Base-by-base conservation (phyloP, 1,140 invertebrate species). In the Trichonephila clavata region DNA sequence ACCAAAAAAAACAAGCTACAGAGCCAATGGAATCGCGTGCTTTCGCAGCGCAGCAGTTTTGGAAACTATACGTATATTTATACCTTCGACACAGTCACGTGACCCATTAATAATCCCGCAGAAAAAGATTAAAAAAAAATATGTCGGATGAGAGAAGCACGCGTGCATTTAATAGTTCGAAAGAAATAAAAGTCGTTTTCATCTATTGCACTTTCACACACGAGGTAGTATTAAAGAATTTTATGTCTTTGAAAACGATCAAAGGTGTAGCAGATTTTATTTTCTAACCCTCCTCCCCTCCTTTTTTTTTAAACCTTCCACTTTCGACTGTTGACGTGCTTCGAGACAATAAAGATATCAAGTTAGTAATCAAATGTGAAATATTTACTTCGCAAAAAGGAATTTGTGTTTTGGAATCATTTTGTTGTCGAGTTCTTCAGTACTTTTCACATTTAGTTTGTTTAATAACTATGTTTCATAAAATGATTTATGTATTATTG, bases 171-270 rank as follows among this genome's bases (percentile, higher is more conserved):
- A 27, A 71, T 71, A 32, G 24, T 71, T 71, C 24, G 10, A 71
- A 16, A n/a, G 4, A 27, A 71, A 71, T 71, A 32, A 71, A 71
- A 71, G 14, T 32, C 1, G 18, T 27, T 71, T 16, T 71, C 68
- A 71, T 71, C 10, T 32, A 32, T 24, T 71, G 27, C 24, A 27
- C 1, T 24, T 71, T 32, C n/a, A 16, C 68, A 27, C 14, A 16
- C 68, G 14, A 71, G 68, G n/a, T 16, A 71, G 68, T 16, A 71
- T 71, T 71, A 71, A 16, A 71, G 8, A 13, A 24, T 32, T 71
- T 71, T 71, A 71, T 71, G 24, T n/a, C 68, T 71, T 71, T 16
- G 14, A 71, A 71, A 71, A 32, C 68, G 27, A 71, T 71, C n/a
- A 71, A 71, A 71, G 24, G 14, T 4, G n/a, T 27, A 27, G 68